A percentile compares a stretch with the other conserved stretches of the same genome.
phyloP scores from a whole-genome alignment of 2,113 vertebrate genomes.

The Tylochromis polylepis region DNA sequence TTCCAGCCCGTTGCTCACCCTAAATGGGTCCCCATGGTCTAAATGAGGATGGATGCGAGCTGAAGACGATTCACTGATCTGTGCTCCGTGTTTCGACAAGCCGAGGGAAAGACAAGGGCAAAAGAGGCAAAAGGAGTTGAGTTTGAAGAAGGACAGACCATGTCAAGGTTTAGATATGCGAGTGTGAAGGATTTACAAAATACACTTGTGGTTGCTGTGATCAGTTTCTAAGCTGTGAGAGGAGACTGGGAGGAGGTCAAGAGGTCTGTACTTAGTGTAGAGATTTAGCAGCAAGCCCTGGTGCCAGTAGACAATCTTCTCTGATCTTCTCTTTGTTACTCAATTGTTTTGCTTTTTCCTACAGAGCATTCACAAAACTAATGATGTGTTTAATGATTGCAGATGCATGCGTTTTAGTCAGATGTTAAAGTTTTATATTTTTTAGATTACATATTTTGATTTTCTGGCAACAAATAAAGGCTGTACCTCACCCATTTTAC shows the following conservation, averaged over 20 bases:
- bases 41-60: slow-evolving; percentile 65
- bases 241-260: slow-evolving; percentile 1
- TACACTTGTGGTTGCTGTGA: neutral
- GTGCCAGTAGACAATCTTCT: neutral
- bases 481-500: neutral
- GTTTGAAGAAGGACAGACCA: neutral
- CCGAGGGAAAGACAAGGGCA: slow-evolving; percentile 37
- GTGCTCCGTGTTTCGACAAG: slow-evolving; percentile 11
- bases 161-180: neutral
- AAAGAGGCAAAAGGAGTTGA: slow-evolving; percentile 8
- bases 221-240: neutral
- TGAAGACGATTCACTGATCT: slow-evolving; percentile 42
- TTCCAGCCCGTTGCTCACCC: slow-evolving; percentile 58
- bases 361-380: neutral
- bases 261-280: neutral
- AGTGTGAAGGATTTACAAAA: slow-evolving; percentile 23
- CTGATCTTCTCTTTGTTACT: slow-evolving; percentile 7
- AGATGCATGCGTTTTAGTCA: neutral
- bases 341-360: neutral
- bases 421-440: neutral
- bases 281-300: slow-evolving; percentile 7
- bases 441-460: neutral
- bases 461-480: neutral
- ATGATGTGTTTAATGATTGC: neutral
- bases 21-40: slow-evolving; percentile 47